These are phyloP conservation scores for Agonopterix alstromeriana DNA, from an alignment of 2,888 invertebrate species.

Conservation along the genomic window DNA sequence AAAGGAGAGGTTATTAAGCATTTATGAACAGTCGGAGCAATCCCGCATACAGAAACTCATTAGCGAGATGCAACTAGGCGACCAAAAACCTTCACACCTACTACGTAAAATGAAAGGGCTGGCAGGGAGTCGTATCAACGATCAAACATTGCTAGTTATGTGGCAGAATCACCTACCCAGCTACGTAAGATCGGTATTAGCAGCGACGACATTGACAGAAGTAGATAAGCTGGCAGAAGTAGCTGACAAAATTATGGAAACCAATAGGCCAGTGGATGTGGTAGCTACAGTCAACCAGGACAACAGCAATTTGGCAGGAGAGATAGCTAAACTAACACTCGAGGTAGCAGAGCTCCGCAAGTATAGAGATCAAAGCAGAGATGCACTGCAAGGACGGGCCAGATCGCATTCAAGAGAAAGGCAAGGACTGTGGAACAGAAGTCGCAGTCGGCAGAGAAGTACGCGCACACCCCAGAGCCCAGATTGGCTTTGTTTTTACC, in stretches of 20 bases:
- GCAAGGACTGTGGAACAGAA: neutral
- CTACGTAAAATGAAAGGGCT: neutral
- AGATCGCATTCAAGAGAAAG: neutral
- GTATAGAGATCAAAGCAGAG: neutral
- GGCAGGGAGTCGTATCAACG: neutral
- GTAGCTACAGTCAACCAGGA: neutral
- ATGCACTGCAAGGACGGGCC: neutral
- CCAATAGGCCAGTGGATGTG: neutral
- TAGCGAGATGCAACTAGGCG: slow-evolving; percentile 12
- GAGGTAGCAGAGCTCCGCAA: neutral
- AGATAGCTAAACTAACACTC: neutral
- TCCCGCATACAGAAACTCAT: slow-evolving; percentile 9
- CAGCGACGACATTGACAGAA: neutral
- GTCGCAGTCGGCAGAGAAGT: neutral
- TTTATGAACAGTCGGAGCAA: slow-evolving; percentile 11
- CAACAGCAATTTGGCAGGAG: neutral
- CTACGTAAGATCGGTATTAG: neutral
- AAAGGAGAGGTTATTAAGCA: slow-evolving; percentile 7
- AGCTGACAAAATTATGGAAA: neutral
- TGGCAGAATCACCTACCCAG: neutral
- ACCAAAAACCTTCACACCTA: neutral
- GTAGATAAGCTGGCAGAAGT: neutral
- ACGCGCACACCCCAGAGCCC: neutral
- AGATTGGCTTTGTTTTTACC: slow-evolving; percentile 1
- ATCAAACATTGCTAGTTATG: neutral